Evolutionary conservation across 2,797 vertebrate species (phyloP), one percentile per base, ranked within the genome.

Genomic region (Catamblyrhynchus diadema): DNA sequence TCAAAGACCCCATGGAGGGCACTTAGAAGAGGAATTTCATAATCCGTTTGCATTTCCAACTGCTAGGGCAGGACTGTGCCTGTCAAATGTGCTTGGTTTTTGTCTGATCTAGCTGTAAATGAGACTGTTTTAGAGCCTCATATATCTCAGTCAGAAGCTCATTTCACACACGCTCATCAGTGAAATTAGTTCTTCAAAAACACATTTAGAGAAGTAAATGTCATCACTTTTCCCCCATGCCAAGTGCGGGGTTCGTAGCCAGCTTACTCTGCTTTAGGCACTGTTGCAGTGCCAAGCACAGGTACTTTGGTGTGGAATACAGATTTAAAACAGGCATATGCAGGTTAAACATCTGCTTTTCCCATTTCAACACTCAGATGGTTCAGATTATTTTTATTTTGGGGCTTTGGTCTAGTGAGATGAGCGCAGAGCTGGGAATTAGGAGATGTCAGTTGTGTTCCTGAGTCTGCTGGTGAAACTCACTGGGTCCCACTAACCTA

Each of bases 171-270:
- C 1, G 1, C 80, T 92, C 82, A 88, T 93, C 94, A 97, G 71
- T 81, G 80, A 85, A 95, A 96, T 95, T 88, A 96, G 83, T 92
- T 87, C 88, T 75, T 94, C 61, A 93, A 93, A 93, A 96, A 67
- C 82, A 92, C 78, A 79, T 88, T 93, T 93, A 93, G 79, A 91
- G 65, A 93, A 84, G 28, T 86, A 93, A 94, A 96, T 83, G 81
- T 50, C 79, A 94, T 88, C 70, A 28, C 16, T 93, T 94, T 78
- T 33, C 51, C 62, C 50, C 37, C 1, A 9, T 77, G 74, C 72
- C 86, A 93, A 88, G 81, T 23, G 45, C 3, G 2, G 35, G 27
- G 47, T 88, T 93, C 2, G 1, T 27, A 90, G 77, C 73, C 82
- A 93, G 60, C 71, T 88, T 35, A 16, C 79, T 87, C 81, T 47